Base-by-base conservation (phyloP, 1,140 invertebrate species). In the Belonocnema kinseyi region DNA sequence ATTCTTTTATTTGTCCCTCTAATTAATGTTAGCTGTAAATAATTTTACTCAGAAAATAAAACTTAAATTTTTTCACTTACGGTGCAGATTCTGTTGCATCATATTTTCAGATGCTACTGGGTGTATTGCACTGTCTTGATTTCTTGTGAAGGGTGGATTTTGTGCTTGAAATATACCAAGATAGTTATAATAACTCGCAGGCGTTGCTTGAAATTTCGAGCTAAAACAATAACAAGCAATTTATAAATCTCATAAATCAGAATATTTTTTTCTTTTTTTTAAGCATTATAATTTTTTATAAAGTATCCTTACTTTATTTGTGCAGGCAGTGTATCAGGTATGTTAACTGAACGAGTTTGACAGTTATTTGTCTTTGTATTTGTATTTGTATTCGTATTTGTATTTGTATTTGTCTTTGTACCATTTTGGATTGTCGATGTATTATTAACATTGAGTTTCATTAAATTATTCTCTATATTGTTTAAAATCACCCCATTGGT, bases 111-210 rank as follows among this genome's bases (percentile, higher is more conserved):
- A 80, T 53, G 12, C 46, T 12, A 17, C 1, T 56, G 77, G 80
- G 11, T 86, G 77, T 40, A 84, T 75, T 61, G 79, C 79, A 5
- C 86, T 53, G 77, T 89, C 85, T 70, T 83, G 78, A 16, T 77
- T 52, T 19, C 10, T 13, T 58, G 46, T 50, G 58, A 78, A 70
- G 3, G 70, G 16, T 21, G 79, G 71, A 17, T 83, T 78, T 40
- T 46, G 78, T 2, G 74, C 50, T 78, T 87, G 83, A 72, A 85
- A 78, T 3, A 92, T 86, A 26, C 94, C 92, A 66, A 95, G 91
- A 76, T 94, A 94, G 82, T 94, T 66, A 95, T 21, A 95, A 86
- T 19, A 93, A 94, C 79, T 14, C 46, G 79, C 72, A 17, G 80
- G 61, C 7, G 46, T 80, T 70, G 50, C 77, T 86, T 53, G 11